Percentiles rank a stretch among this genome's conserved stretches.
phyloP scores from a whole-genome alignment of 2,888 invertebrate species.

The Tiliacea aurago region DNA sequence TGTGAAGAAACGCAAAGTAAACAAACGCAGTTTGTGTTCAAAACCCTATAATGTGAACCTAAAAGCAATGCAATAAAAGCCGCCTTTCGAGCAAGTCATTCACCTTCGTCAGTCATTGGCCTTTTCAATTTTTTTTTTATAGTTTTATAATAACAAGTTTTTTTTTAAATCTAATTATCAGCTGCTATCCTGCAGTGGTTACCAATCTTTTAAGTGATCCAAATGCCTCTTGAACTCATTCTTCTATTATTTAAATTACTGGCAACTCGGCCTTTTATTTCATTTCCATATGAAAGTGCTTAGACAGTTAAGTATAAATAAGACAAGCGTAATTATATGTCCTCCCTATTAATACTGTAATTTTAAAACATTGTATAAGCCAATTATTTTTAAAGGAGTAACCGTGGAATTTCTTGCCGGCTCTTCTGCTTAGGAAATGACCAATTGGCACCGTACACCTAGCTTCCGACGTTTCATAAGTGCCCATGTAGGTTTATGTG shows the following conservation, averaged over 20 bases:
- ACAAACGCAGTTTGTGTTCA: background rate
- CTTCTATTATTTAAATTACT: conserved; percentile 56
- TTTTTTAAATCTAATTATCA: background rate
- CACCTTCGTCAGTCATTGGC: too few species aligned
- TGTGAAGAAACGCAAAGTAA: background rate
- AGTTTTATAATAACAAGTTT: background rate
- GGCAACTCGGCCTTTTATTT: conserved; percentile 57
- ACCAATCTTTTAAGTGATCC: conserved; percentile 16
- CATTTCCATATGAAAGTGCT: conserved; percentile 53
- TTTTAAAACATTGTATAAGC: too few species aligned
- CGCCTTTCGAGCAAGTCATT: background rate
- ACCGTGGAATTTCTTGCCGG: too few species aligned
- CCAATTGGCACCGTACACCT: too few species aligned
- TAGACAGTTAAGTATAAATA: background rate
- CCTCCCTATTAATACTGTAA: too few species aligned
- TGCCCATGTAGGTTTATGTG: too few species aligned
- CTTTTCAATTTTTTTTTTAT: too few species aligned
- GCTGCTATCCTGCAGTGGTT: conserved; percentile 35
- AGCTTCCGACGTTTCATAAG: too few species aligned
- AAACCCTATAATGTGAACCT: background rate
- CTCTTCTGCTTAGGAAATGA: too few species aligned
- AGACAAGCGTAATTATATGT: too few species aligned
- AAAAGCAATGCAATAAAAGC: background rate
- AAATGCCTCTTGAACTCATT: conserved; percentile 55
- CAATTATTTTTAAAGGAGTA: too few species aligned